Evolutionary conservation across 2,888 invertebrate genomes (phyloP), one percentile per base, ranked within the genome.

Genomic region (Chaetogeoica ovagalla): DNA sequence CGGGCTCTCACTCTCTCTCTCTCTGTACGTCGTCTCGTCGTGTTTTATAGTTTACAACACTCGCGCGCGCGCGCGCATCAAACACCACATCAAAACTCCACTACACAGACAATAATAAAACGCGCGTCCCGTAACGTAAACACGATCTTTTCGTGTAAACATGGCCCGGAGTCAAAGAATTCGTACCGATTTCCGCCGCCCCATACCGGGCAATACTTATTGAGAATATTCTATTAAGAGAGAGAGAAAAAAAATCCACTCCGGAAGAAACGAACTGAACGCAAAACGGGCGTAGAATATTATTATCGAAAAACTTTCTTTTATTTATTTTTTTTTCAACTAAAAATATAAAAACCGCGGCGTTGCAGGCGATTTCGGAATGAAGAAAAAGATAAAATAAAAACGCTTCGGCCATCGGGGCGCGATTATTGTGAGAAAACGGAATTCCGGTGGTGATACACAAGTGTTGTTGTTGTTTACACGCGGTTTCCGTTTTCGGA

Each of bases 91-190:
- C 30, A 30, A 30, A 30, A 30, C 30, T 30, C 2, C 4, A 30
- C 30, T 30, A 30, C 30, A 30, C 30, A 62, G 79, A 79, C 70
- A 79, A 71, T 79, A 71, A 79, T 79, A 71, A 79, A 79, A 79
- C 30, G 75, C 62, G 52, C 71, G 30, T 30, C 30, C 70, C n/a
- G 55, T 39, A 77, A 71, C 57, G 39, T 79, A 79, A 79, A 79
- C 79, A 79, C 23, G 43, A 79, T 71, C 63, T 39, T 62, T 65
- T 71, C 79, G 79, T 63, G 71, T 79, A 79, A 79, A 79, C 79
- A 79, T 79, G 79, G 79, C 62, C 63, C 62, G 63, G 39, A 79
- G 79, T 79, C 79, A 79, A 79, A 79, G 70, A 79, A 70, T 70
- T 70, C 70, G 62, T 69, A 63, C 69, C 62, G 71, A 71, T 68